phyloP scores from a whole-genome alignment of 2,797 vertebrate species.

The Rhinichthys osculus region DNA sequence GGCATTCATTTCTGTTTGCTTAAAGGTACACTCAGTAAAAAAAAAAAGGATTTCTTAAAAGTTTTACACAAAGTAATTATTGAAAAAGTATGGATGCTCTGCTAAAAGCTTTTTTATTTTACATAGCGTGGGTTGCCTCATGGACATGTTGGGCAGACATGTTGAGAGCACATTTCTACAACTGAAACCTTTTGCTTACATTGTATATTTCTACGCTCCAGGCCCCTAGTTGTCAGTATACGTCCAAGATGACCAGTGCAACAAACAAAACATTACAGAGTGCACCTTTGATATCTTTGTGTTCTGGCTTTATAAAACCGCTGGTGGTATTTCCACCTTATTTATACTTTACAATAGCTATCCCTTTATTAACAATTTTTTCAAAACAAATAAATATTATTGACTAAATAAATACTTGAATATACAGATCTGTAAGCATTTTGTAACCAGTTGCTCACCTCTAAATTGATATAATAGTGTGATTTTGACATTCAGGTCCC shows the following conservation, averaged over 20 bases:
- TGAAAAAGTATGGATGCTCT: background rate
- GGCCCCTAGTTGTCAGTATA: background rate
- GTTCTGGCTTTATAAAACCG: constrained; percentile 14
- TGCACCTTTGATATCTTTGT: background rate
- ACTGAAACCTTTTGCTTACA: background rate
- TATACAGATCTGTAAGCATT: constrained; percentile 23
- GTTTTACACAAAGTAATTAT: background rate
- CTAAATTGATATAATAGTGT: constrained; percentile 15
- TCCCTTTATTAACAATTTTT: constrained; percentile 26
- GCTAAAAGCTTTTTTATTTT: background rate
- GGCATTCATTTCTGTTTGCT: constrained; percentile 30
- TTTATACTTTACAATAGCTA: constrained; percentile 5
- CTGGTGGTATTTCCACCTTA: background rate
- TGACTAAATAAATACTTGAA: constrained; percentile 31
- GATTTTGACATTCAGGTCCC: constrained; percentile 15
- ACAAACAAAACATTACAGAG: background rate
- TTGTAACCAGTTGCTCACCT: background rate
- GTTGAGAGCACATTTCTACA: background rate
- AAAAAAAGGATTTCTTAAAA: background rate
- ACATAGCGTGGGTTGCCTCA: background rate
- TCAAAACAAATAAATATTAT: constrained; percentile 19
- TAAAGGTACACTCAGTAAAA: constrained; percentile 6
- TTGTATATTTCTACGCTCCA: background rate
- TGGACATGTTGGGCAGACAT: background rate
- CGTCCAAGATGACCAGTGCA: background rate